Conservation (phyloP, 2,797 vertebrate genomes). For the Chiloscyllium punctatum region DNA sequence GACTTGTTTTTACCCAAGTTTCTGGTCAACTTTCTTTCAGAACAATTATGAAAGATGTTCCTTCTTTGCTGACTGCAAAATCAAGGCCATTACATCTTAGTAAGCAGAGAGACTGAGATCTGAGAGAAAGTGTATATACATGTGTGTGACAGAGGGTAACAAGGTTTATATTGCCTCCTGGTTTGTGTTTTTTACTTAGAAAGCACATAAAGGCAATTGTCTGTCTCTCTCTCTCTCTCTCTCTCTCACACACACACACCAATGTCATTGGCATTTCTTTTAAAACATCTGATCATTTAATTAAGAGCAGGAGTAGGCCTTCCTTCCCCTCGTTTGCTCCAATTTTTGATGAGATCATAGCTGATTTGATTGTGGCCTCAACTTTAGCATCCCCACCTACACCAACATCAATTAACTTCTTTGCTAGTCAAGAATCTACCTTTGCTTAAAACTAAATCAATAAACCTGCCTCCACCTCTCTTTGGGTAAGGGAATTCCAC, state of each 20-base stretch:
- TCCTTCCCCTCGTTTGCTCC: no score
- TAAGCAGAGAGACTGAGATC: neutral
- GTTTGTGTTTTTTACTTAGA: neutral
- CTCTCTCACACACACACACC: no score
- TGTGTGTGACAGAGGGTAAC: neutral
- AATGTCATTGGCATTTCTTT: neutral
- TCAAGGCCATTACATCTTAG: neutral
- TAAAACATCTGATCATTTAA: neutral
- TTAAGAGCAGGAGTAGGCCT: no score
- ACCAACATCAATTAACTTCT: no score
- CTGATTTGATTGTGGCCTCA: no score
- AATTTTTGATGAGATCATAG: no score
- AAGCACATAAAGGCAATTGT: neutral
- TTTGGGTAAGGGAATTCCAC: no score
- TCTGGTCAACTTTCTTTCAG: neutral
- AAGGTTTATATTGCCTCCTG: neutral
- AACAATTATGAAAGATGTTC: neutral
- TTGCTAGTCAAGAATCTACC: no score
- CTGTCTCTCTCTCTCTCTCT: neutral
- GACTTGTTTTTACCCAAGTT: neutral
- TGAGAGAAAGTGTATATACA: neutral
- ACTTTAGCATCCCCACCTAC: no score
- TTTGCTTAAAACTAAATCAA: no score
- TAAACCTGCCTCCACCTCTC: no score
- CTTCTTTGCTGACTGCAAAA: neutral